Conservation (phyloP, 1,140 invertebrate species). For the Drosophila punjabiensis region DNA sequence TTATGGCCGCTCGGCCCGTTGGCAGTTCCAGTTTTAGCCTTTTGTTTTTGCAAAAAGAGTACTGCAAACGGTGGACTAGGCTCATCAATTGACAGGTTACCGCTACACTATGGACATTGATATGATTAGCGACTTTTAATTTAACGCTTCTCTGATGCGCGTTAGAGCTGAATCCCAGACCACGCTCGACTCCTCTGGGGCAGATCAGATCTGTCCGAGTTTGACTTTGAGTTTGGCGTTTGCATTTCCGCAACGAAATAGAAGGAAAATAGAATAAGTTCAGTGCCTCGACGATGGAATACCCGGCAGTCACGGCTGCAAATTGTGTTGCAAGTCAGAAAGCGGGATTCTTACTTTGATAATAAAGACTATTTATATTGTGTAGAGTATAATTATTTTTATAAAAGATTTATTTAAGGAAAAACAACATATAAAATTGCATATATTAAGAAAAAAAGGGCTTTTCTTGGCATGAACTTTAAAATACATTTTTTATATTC, state of each 20-base stretch:
- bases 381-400: neutral
- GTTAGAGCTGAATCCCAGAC: slow-evolving; percentile 35
- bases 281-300: neutral
- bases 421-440: too few relatives aligned
- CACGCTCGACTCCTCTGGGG: slow-evolving; percentile 12
- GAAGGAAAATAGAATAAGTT: neutral
- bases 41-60: slow-evolving; percentile 24
- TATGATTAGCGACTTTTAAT: slow-evolving; percentile 75
- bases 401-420: too few relatives aligned
- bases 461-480: too few relatives aligned
- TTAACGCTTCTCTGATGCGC: slow-evolving; percentile 50
- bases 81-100: slow-evolving; percentile 70
- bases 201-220: slow-evolving; percentile 23
- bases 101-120: slow-evolving; percentile 71
- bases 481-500: neutral
- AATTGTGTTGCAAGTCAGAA: neutral
- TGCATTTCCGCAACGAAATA: slow-evolving; percentile 65
- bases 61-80: slow-evolving; percentile 10
- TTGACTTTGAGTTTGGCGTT: slow-evolving; percentile 28
- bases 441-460: too few relatives aligned
- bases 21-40: slow-evolving; percentile 55
- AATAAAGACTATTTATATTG: neutral
- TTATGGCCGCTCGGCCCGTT: slow-evolving; percentile 34
- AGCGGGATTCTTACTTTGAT: neutral
- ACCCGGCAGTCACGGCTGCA: neutral